Conservation (phyloP, 2,113 vertebrate genomes). For the Argyrosomus japonicus region DNA sequence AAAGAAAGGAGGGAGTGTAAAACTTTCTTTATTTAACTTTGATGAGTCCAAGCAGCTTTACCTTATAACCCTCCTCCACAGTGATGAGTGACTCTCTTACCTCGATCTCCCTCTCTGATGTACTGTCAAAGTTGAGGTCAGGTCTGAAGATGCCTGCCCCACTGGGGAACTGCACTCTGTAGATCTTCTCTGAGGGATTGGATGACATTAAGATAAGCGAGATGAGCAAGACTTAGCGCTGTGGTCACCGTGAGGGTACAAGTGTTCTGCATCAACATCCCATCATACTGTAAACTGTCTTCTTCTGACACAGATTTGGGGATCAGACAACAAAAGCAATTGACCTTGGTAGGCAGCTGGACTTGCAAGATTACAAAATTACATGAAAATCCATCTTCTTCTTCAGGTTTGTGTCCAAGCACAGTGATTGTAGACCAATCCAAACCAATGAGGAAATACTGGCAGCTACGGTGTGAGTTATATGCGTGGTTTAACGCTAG, state of each 20-base stretch:
- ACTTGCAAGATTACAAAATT: too few relatives aligned
- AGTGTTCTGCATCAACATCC: background rate
- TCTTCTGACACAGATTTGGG: background rate
- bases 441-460: too few relatives aligned
- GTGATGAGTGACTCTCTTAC: slow-evolving; percentile 77
- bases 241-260: background rate
- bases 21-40: background rate
- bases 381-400: too few relatives aligned
- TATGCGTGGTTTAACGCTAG: too few relatives aligned
- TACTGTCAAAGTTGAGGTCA: slow-evolving; percentile 88
- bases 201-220: background rate
- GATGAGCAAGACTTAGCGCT: background rate
- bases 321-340: too few relatives aligned
- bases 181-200: slow-evolving; percentile 89
- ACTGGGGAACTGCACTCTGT: slow-evolving; percentile 86
- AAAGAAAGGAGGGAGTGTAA: background rate
- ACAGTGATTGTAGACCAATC: too few relatives aligned
- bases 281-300: background rate
- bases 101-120: slow-evolving; percentile 89
- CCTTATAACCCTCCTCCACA: background rate
- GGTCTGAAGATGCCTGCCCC: slow-evolving; percentile 86
- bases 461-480: too few relatives aligned
- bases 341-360: too few relatives aligned
- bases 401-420: too few relatives aligned
- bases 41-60: background rate